A percentile compares a stretch with the other conserved stretches of the same genome.
phyloP scores from a whole-genome alignment of 2,113 vertebrate species.

The Cettia cetti region DNA sequence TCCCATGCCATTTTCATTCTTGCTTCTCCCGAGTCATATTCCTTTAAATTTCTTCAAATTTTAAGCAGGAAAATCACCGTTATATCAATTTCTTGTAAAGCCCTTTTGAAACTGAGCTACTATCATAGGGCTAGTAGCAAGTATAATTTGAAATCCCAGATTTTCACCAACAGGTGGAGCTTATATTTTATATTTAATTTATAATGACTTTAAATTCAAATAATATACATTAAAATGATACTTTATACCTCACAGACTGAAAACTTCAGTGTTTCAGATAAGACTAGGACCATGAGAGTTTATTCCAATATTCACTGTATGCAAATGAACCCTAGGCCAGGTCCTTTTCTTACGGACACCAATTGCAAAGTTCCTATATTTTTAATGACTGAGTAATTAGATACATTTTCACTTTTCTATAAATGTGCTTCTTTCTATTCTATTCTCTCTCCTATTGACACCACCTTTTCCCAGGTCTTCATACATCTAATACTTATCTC shows the following conservation, averaged over 20 bases:
- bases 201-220: neutral
- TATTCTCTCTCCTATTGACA: neutral
- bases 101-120: neutral
- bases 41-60: neutral
- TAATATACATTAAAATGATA: neutral
- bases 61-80: neutral
- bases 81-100: neutral
- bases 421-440: neutral
- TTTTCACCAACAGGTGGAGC: conserved; percentile 30
- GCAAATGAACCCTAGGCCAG: neutral
- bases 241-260: neutral
- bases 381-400: neutral
- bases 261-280: neutral
- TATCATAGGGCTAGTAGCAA: neutral
- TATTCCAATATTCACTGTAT: neutral
- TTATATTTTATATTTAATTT: neutral
- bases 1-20: neutral
- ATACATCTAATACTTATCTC: fast-evolving
- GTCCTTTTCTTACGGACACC: neutral
- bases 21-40: neutral
- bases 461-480: neutral
- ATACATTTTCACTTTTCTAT: neutral
- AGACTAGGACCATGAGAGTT: neutral
- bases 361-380: neutral
- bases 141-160: neutral